Conservation (phyloP, 2,797 vertebrate species). For the Premnoplex brunnescens region DNA sequence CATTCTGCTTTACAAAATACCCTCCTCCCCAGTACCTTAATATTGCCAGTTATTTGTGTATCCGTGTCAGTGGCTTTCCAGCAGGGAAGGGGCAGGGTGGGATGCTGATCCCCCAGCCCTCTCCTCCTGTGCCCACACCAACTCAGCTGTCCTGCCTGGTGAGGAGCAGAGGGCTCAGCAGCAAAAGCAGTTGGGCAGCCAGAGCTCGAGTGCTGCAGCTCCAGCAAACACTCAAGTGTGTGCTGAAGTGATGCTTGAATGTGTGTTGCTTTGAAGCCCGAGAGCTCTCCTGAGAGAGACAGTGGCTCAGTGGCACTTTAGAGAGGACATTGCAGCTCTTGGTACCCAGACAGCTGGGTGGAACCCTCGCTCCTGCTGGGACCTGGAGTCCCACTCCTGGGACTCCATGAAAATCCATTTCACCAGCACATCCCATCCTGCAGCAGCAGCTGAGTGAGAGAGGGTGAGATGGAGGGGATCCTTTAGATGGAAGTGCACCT, state of each 20-base stretch:
- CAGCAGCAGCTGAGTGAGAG: not conserved
- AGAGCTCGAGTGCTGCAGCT: not conserved
- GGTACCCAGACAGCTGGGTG: accelerated
- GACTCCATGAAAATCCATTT: not conserved
- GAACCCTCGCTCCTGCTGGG: accelerated
- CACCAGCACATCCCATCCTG: accelerated
- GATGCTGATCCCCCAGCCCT: not conserved
- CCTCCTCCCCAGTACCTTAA: not conserved
- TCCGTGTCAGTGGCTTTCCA: not conserved
- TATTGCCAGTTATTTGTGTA: not conserved
- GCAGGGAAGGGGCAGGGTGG: not conserved
- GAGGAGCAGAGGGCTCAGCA: not conserved
- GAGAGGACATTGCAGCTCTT: accelerated
- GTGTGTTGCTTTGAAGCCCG: not conserved
- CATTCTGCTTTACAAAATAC: not conserved
- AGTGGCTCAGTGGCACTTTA: not conserved
- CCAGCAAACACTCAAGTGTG: accelerated
- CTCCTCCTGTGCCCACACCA: accelerated
- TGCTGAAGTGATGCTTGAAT: not conserved
- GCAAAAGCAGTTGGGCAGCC: not conserved
- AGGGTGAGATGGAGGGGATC: not conserved
- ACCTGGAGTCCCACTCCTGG: not conserved
- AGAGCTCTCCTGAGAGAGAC: not conserved
- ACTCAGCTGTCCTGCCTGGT: accelerated
- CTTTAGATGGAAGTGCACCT: not conserved